phyloP scores from a whole-genome alignment of 2,797 vertebrate genomes.

The Myotis planiceps region DNA sequence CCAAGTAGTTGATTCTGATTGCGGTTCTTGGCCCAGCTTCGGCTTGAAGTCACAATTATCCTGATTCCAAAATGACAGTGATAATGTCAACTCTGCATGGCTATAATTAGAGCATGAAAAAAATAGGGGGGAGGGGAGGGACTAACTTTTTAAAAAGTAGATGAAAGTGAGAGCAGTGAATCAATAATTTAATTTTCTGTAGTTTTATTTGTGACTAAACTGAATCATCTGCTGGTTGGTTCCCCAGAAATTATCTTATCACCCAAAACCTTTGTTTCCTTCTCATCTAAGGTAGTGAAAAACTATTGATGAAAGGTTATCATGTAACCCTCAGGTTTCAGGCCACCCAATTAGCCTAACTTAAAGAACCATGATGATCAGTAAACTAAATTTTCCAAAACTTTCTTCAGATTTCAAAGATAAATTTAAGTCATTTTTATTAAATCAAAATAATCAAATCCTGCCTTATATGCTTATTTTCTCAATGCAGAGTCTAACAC shows the following conservation, averaged over 20 bases:
- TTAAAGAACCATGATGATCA: neutral
- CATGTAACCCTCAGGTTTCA: neutral
- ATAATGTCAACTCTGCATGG: neutral
- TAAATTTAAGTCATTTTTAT: conserved; percentile 4
- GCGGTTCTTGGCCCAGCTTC: neutral
- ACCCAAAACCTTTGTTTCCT: neutral
- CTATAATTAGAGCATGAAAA: neutral
- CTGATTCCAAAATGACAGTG: neutral
- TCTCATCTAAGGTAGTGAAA: neutral
- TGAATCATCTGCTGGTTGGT: neutral
- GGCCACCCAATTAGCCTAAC: neutral
- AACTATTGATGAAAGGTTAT: neutral
- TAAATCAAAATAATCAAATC: conserved; percentile 27
- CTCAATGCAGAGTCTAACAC: conserved; percentile 49
- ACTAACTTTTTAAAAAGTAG: neutral
- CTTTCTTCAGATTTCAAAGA: conserved; percentile 48
- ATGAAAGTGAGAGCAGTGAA: neutral
- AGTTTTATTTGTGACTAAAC: neutral
- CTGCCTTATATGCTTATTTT: conserved; percentile 8
- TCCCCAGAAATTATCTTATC: neutral
- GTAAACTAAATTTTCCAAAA: neutral
- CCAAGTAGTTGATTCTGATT: neutral
- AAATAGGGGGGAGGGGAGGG: neutral
- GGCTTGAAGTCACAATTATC: neutral
- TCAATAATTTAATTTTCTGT: neutral